Evolutionary conservation across 2,113 vertebrate species (phyloP), one percentile per base, ranked within the genome.

Genomic region (Pseudorectes ferrugineus): DNA sequence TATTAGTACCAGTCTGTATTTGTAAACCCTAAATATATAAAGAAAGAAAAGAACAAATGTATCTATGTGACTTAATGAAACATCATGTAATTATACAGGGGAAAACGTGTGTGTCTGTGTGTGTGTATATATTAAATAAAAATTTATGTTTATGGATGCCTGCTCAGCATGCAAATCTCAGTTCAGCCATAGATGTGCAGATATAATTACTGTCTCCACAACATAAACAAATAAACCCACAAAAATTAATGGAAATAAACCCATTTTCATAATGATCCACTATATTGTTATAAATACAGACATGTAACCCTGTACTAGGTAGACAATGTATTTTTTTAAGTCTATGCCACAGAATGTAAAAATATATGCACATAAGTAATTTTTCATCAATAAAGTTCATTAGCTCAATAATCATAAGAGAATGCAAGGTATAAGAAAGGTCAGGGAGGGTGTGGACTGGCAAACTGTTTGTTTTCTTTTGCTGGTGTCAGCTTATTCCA

Each of bases 341-440:
- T 48, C 79, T 83, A 61, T 63, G 67, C 46, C 90, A 81, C 66
- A 85, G 88, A 96, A 92, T 78, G 85, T 72, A 93, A 92, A 88
- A 97, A 94, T 92, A 93, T 83, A 95, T 95, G 92, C 62, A 96
- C 70, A 79, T 86, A 88, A 66, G 83, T 91, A 95, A 96, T 96
- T 95, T 97, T 96, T 96, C 94, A 93, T 95, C 96, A 96, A 73
- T 96, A 93, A 96, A 96, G 80, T 96, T 97, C 94, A 95, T 96
- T 97, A 97, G 91, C 84, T 95, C 88, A 66, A 83, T 96, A 97
- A 97, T 96, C 74, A 72, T 36, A 95, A 61, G 59, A 94, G 77
- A 96, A 95, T 90, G 88, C 72, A 78, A 93, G 61, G 85, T 85
- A 76, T 88, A 92, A 95, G 90, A 95, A 97, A 96, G 96, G 95